Base-by-base conservation (phyloP, 2,113 vertebrate species). In the Cololabis saira region DNA sequence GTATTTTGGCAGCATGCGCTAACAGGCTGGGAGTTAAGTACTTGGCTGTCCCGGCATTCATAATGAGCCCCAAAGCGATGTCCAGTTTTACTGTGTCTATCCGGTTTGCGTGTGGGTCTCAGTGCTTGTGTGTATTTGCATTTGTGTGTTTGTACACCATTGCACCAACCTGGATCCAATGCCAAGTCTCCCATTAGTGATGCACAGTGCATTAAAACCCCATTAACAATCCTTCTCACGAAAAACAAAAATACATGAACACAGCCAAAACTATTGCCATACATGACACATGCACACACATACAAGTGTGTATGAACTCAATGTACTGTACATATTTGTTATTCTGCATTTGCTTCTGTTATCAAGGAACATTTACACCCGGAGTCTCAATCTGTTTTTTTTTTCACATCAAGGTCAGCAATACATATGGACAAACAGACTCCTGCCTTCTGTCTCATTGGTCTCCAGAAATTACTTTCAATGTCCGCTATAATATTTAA, bases 31-130 rank as follows among this genome's bases (percentile, higher is more conserved):
- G 82, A 89, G 82, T 91, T 90, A 87, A 88, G 86, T 85, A 84
- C 87, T 90, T 90, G 88, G 87, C 90, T 67, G 80, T 84, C 76
- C 88, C 76, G 80, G 58, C 86, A 75, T 81, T 89, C 66, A 64
- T 91, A 91, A 91, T 91, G 88, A 91, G 88, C 78, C 90, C 83
- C 90, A 83, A 71, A 89, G 85, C 68, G 68, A 80, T 87, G 86
- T 89, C 88, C 90, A 81, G 78, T 88, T 80, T 82, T 51, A 78
- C 76, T 68, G 65, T 77, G 74, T 78, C 63, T 80, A 43, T 81
- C 64, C 12, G 1, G 68, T 70, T 58, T 55, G 63, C 58, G 33
- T 62, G 8, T 48, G 42, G 54, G 43, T 42, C 53, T 70, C 12
- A 24, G 24, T 33, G 44, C 16, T 5, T 53, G 57, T 61, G 57